Evolutionary conservation across 2,113 vertebrate genomes (phyloP), one percentile per base, ranked within the genome.

Genomic region (Macroglossus sobrinus): DNA sequence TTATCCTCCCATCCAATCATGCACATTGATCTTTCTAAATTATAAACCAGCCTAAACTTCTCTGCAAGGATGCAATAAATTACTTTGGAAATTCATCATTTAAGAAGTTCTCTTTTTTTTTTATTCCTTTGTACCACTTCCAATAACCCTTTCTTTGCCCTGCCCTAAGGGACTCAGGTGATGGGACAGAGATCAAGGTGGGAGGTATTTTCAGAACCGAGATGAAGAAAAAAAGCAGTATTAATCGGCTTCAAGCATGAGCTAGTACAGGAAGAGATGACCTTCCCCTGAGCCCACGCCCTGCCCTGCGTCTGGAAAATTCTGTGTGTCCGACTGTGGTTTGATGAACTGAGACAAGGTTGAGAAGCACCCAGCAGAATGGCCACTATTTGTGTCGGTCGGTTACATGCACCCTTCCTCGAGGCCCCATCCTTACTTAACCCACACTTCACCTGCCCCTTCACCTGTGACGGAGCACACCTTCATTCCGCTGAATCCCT

Each of bases 51-150:
- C 55, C n/a, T 0, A 1, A 24, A 21, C 3, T 43, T 75, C 40
- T 43, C 59, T 53, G 64, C n/a, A n/a, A n/a, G n/a, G 79, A 90
- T 69, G 28, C 28, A 97, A 96, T 97, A 96, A 97, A 59, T 81
- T 3, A 78, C 93, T 91, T 89, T 57, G 55, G 30, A 57, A 94
- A 93, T 53, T 33, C 63, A 33, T 75, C 85, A 79, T 81, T 89
- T 35, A 35, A 75, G 88, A 66, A 12, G 7, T 24, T 74, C 33
- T 94, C 53, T 61, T 71, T 82, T 40, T 61, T 71, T 82, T 40
- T 35, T 76, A 3, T 57, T 79, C 21, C 30, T 80, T 72, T 61
- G 57, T 61, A 0, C 1, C 9, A 26, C 10, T 82, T 82, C 63
- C 30, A n/a, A 72, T 59, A 55, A 28, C 24, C 7, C 74, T 55